Evolutionary conservation across 2,888 invertebrate species (phyloP).

Genomic region (Clepsis dumicolana): DNA sequence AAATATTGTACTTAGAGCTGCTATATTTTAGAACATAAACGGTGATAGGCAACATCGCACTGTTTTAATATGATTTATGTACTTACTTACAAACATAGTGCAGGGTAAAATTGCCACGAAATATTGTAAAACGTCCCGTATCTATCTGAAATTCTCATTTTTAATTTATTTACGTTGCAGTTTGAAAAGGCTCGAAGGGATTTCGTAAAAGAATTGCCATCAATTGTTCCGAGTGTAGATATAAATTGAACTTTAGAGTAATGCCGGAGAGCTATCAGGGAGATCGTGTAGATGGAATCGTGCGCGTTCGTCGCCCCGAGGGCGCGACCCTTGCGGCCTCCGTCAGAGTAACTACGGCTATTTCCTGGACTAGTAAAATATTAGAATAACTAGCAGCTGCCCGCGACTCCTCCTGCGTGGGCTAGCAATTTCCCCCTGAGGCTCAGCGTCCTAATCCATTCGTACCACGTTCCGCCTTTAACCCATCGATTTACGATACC

Average conservation of each 20-base stretch:
- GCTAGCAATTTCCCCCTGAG: slow-evolving; percentile 18
- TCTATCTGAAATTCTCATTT: background rate
- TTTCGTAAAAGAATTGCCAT: slow-evolving; percentile 40
- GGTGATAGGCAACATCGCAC: background rate
- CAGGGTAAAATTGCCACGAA: background rate
- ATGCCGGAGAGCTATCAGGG: slow-evolving; percentile 62
- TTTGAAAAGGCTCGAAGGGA: slow-evolving; percentile 3
- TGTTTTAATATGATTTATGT: background rate
- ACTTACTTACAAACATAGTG: background rate
- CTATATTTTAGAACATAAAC: background rate
- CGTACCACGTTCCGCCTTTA: slow-evolving; percentile 31
- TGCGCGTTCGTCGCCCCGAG: slow-evolving; percentile 59
- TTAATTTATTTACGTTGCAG: background rate
- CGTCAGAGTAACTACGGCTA: slow-evolving; percentile 43
- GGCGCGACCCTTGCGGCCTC: slow-evolving; percentile 57
- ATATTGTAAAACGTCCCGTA: background rate
- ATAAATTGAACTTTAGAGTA: slow-evolving; percentile 48
- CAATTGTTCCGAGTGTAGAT: slow-evolving; percentile 32
- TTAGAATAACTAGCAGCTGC: slow-evolving; percentile 31
- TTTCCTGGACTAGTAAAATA: slow-evolving; percentile 45
- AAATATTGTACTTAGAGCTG: background rate
- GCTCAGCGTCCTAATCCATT: slow-evolving; percentile 31
- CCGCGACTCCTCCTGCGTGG: slow-evolving; percentile 29
- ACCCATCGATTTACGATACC: slow-evolving; percentile 33
- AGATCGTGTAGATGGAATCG: slow-evolving; percentile 64